A percentile compares a stretch with the other conserved stretches of the same genome.
Conservation (phyloP, 2,797 vertebrate genomes). For the Columba guinea region DNA sequence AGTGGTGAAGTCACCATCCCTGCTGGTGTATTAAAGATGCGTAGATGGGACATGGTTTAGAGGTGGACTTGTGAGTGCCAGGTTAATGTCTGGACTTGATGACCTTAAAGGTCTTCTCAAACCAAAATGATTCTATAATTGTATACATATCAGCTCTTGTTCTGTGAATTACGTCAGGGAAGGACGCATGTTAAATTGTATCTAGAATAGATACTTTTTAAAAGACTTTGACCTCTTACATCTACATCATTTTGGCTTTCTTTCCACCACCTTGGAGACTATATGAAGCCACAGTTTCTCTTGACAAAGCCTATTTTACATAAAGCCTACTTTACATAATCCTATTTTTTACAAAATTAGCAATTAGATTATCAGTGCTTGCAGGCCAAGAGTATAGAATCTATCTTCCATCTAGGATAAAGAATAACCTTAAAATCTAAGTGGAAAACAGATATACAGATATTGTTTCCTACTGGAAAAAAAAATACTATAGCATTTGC, state of each 20-base stretch:
- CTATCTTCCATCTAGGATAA: neutral
- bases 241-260: neutral
- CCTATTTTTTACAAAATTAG: neutral
- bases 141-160: neutral
- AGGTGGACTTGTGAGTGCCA: no score
- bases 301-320: neutral
- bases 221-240: neutral
- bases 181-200: neutral
- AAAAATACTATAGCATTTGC: neutral
- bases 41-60: no score
- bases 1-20: no score
- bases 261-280: neutral
- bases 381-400: neutral
- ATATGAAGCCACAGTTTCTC: neutral
- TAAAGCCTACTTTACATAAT: neutral
- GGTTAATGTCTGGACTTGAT: no score
- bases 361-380: neutral
- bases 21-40: no score
- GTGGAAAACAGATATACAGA: neutral
- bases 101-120: no score
- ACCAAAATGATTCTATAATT: no score
- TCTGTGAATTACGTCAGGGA: neutral
- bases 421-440: neutral
- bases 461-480: neutral
- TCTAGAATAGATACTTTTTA: neutral